Percentiles rank a stretch among this genome's conserved stretches.
phyloP scores from a whole-genome alignment of 2,797 vertebrate species.

The Podarcis siculus region DNA sequence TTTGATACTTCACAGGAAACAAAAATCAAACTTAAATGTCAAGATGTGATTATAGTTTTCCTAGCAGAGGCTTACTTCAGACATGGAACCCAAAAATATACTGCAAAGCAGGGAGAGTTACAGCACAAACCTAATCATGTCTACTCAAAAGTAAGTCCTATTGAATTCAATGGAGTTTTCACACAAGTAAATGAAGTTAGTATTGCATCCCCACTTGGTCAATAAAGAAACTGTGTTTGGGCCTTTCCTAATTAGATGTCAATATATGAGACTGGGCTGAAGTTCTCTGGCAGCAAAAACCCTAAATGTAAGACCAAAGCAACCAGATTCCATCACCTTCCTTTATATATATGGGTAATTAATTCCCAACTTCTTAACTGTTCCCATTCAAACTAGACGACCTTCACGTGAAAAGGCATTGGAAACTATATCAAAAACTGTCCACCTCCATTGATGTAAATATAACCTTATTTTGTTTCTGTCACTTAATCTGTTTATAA shows the following conservation, averaged over 20 bases:
- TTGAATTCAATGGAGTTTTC: no score
- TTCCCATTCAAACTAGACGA: background rate
- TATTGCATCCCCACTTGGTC: no score
- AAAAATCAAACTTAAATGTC: background rate
- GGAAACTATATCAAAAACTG: background rate
- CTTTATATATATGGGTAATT: background rate
- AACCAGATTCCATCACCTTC: no score
- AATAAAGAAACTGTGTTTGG: background rate
- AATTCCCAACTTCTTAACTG: background rate
- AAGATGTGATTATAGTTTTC: background rate
- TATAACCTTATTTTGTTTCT: background rate
- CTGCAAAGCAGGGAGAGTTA: background rate
- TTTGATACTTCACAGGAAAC: background rate
- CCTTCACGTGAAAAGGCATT: background rate
- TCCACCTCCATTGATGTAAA: background rate
- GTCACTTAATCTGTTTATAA: slow-evolving; percentile 38
- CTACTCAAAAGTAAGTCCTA: no score
- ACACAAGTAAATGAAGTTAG: no score
- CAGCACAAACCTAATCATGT: no score
- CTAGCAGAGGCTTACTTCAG: background rate
- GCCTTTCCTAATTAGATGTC: background rate
- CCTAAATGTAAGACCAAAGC: background rate
- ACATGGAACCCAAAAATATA: background rate
- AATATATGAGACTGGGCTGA: background rate
- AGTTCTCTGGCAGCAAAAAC: background rate